Evolutionary conservation across 2,797 vertebrate species (phyloP), one percentile per base, ranked within the genome.

Genomic region (Rhynchotus rufescens): DNA sequence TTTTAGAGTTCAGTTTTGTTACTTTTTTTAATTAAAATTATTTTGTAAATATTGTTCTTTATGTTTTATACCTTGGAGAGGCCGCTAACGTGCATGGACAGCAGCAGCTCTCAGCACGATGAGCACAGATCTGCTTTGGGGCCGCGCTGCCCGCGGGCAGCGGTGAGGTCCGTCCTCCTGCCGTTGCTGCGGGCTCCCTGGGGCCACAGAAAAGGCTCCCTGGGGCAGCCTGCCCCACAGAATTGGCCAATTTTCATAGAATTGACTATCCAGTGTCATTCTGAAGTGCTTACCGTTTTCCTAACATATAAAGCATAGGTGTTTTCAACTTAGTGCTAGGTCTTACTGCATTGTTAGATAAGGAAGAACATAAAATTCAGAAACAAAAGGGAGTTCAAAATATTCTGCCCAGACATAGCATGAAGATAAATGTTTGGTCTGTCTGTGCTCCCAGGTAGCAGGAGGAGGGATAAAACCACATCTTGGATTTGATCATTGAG

Each of bases 11-110:
- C 80, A 42, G 10, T 90, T 92, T 88, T 93, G 68, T 91, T 94
- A 74, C 84, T 92, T 96, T 95, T 95, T 93, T 92, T 88, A 93
- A 94, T 95, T 95, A 93, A 95, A 95, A 92, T 90, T 96, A 94
- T 96, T 96, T 78, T 97, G 95, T 96, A 96, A 95, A 97, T 97
- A 96, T 85, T 93, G 66, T 96, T 95, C 94, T 93, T 81, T 94
- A 80, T 92, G 91, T 94, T 93, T 86, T 92, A 76, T 94, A 76
- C 84, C 83, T 92, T 96, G 90, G 88, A 92, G 90, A 93, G 86
- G 82, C 77, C 21, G 1, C 91, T 94, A 85, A 83, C 85, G 94
- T 73, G 36, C 84, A 89, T 85, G 81, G 86, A 88, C 60, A 91
- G 86, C 88, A 93, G 91, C 91, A 77, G 56, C 67, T 71, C 60